Evolutionary conservation across 1,140 invertebrate genomes (phyloP).

Genomic region (Brachionus rubens): DNA sequence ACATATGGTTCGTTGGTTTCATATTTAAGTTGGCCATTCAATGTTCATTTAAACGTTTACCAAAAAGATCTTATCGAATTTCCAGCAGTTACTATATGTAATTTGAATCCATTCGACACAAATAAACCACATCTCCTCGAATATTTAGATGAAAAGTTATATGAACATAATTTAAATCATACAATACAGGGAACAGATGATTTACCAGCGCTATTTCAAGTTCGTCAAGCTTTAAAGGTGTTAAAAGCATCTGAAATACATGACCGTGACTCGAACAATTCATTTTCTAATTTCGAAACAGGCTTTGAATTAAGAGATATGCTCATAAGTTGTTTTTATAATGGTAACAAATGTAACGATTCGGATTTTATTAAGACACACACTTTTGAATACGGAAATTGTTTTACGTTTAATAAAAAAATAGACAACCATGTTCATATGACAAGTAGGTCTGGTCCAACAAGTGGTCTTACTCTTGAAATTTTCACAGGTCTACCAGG

Average conservation of each 20-base stretch:
- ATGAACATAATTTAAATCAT: background rate
- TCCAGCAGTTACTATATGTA: background rate
- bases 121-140: background rate
- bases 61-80: background rate
- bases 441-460: conserved; percentile 17
- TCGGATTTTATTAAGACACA: background rate
- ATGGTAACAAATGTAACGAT: background rate
- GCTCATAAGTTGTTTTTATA: conserved; percentile 25
- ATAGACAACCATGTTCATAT: background rate
- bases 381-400: conserved; percentile 2
- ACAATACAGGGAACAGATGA: background rate
- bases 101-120: background rate
- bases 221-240: background rate
- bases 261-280: background rate
- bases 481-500: background rate
- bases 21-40: background rate
- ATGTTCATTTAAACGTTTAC: background rate
- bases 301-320: background rate
- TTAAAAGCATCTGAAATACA: background rate
- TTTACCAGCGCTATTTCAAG: background rate
- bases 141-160: background rate
- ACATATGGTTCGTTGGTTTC: too few relatives aligned
- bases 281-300: background rate
- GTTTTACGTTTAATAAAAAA: conserved; percentile 28
- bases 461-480: conserved; percentile 19